These are phyloP conservation scores for Oryzias woworae DNA, from an alignment of 2,113 vertebrate species.

Conservation along the genomic window DNA sequence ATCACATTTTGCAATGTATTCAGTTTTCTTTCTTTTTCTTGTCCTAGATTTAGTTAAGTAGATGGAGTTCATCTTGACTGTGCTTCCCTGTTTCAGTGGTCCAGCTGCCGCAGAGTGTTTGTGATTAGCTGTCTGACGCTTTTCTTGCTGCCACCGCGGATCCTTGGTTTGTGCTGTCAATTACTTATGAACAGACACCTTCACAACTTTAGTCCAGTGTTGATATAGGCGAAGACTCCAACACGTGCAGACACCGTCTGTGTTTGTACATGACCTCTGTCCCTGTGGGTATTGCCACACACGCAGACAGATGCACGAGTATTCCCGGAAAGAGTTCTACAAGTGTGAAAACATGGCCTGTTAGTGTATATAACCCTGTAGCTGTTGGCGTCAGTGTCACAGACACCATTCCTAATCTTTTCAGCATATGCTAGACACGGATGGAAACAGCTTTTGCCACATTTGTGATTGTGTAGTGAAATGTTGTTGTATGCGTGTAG, in stretches of 20 bases:
- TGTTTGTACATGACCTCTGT: slow-evolving; percentile 49
- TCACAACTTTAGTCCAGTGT: slow-evolving; percentile 34
- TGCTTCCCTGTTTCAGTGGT: slow-evolving; percentile 27
- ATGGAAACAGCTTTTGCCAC: slow-evolving; percentile 67
- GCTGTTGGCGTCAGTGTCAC: slow-evolving; percentile 62
- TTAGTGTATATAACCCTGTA: slow-evolving; percentile 65
- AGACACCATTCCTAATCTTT: slow-evolving; percentile 54
- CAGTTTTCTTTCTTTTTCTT: not conserved
- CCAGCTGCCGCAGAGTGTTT: not conserved
- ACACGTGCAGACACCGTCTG: slow-evolving; percentile 43
- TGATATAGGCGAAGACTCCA: slow-evolving; percentile 55
- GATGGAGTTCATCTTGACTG: slow-evolving; percentile 9
- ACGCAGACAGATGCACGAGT: slow-evolving; percentile 45
- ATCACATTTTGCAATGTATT: not conserved
- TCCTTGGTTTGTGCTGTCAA: slow-evolving; percentile 44
- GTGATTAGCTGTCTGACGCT: slow-evolving; percentile 14
- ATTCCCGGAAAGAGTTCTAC: slow-evolving; percentile 59
- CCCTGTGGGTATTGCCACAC: slow-evolving; percentile 57
- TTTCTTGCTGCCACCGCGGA: slow-evolving; percentile 29
- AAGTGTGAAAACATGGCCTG: slow-evolving; percentile 68
- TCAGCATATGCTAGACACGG: slow-evolving; percentile 62
- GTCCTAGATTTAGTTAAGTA: slow-evolving; percentile 6
- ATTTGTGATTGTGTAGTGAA: slow-evolving; percentile 29
- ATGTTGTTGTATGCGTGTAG: slow-evolving; percentile 40
- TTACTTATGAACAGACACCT: slow-evolving; percentile 48